Base-by-base conservation (phyloP, 2,797 vertebrate genomes). In the Anisognathus igniventris region DNA sequence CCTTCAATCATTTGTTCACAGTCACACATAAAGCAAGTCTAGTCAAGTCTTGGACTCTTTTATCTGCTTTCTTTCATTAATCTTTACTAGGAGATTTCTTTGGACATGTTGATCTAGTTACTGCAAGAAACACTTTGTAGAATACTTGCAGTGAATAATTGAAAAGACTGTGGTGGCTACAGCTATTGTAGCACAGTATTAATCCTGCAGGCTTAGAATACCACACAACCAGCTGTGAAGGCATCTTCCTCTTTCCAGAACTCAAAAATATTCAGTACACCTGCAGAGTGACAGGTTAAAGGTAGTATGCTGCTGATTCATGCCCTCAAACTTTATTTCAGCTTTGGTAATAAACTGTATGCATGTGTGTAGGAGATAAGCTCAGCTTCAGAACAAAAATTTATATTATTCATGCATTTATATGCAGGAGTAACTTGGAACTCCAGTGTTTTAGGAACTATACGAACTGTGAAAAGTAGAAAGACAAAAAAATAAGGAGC, bases 21-120 rank as follows among this genome's bases (percentile, higher is more conserved):
- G 67, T 40, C 18, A 33, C 37, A 23, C 16, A 12, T 23, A 73
- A 85, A 82, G 4, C 2, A 42, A 64, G 18, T 31, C 22, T 50
- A 77, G 48, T 48, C 66, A 78, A 84, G 24, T 37, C 27, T 78
- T 58, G 20, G 12, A 60, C 25, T 86, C 12, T 53, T 86, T 88
- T 45, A 39, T 39, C 48, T 44, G 56, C 40, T 83, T 81, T 65
- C 31, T 23, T 88, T 85, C 39, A 54, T 79, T 92, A 80, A 58
- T 65, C 30, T 74, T 66, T 95, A n/a, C 39, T 44, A 58, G n/a
- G 31, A 91, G 51, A 73, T 86, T 73, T 90, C 35, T 72, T 81
- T 62, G 70, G 20, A 62, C 40, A 10, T 53, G 66, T 75, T 88
- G 79, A 48, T 88, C 42, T 67, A 56, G 33, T 16, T 79, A 16